Evolutionary conservation across 30 jellyfish, hydroid and myxozoan genomes (phyloP).

Genomic region (Aurelia sp.): DNA sequence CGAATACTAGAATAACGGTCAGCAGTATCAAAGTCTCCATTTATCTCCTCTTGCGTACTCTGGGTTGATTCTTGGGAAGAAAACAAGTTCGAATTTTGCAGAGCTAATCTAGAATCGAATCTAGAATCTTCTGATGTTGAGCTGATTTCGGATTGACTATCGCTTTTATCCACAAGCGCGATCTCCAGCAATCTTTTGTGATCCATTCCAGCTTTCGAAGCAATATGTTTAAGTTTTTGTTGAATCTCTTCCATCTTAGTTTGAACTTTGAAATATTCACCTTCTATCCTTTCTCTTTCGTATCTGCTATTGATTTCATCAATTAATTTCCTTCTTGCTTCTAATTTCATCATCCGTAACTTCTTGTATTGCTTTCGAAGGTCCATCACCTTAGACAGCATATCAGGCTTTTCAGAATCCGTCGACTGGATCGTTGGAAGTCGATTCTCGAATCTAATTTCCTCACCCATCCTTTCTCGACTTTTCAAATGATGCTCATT

Average conservation of each 20-base stretch:
- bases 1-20: no score
- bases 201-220: constrained; percentile 19
- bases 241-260: constrained; percentile 18
- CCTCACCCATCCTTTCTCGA: no score
- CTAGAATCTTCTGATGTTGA: background rate
- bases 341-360: background rate
- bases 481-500: no score
- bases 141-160: background rate
- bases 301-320: constrained; percentile 6
- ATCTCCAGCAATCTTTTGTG: background rate
- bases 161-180: constrained; percentile 10
- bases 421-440: no score
- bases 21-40: background rate
- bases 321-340: constrained; percentile 18
- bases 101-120: background rate
- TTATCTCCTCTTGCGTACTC: background rate
- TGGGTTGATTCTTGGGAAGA: background rate
- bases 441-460: no score
- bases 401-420: no score
- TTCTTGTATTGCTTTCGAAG: constrained; percentile 30
- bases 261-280: constrained; percentile 47
- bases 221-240: constrained; percentile 11
- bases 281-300: constrained; percentile 30
- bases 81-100: no score
- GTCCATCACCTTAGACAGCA: constrained; percentile 6